phyloP scores from a whole-genome alignment of 2,113 vertebrate genomes.

The Pseudonaja textilis region DNA sequence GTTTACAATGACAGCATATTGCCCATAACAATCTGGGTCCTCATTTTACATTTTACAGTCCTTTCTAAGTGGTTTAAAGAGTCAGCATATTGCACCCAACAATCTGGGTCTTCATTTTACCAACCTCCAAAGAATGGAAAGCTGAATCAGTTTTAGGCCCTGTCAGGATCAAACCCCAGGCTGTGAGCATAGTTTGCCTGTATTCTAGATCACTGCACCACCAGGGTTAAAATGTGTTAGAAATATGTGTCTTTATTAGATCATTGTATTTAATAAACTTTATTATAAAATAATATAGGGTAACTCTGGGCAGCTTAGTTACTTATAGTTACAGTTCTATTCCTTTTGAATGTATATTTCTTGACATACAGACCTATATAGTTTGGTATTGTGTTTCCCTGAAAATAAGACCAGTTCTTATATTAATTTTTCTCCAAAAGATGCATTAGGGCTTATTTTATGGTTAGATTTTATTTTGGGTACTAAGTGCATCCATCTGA shows the following conservation, averaged over 20 bases:
- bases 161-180: neutral
- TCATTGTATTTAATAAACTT: neutral
- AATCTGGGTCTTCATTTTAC: no score
- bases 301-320: neutral
- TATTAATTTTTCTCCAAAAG: no score
- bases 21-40: no score
- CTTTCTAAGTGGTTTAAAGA: no score
- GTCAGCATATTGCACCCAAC: neutral
- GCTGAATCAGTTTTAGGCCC: neutral
- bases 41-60: no score
- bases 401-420: no score
- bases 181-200: neutral
- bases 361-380: neutral
- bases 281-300: neutral
- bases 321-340: neutral
- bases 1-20: neutral
- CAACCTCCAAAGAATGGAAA: neutral
- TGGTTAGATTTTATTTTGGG: no score
- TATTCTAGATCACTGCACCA: neutral
- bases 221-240: neutral
- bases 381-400: neutral
- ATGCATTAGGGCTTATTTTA: no score
- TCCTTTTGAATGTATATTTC: neutral
- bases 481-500: no score
- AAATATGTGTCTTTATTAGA: neutral